Evolutionary conservation across 1,140 invertebrate genomes (phyloP).

Genomic region (Brachionus plicatilis): DNA sequence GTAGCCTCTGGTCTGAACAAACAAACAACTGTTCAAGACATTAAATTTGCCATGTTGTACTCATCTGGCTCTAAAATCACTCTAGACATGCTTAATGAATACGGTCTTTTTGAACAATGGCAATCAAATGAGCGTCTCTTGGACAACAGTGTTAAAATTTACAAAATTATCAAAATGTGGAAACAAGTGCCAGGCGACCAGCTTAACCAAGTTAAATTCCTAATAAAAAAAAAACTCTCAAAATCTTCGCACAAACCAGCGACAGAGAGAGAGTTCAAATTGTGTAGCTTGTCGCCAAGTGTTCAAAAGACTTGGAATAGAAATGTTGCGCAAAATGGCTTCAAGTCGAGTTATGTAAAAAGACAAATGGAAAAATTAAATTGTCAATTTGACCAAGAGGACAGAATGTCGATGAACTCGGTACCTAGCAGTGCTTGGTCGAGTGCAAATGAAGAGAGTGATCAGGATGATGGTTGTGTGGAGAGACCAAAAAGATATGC

Average conservation of each 20-base stretch:
- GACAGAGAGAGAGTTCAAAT: neutral
- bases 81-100: neutral
- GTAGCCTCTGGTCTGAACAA: constrained; percentile 11
- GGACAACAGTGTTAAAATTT: constrained; percentile 20
- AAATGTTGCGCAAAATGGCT: neutral
- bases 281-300: neutral
- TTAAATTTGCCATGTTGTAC: constrained; percentile 36
- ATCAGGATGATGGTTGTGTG: neutral
- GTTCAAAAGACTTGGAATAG: neutral
- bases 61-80: neutral
- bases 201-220: constrained; percentile 11
- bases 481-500: neutral
- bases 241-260: neutral
- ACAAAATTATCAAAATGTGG: constrained; percentile 37
- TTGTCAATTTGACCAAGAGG: neutral
- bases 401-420: neutral
- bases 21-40: constrained; percentile 19
- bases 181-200: constrained; percentile 24
- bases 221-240: neutral
- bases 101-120: constrained; percentile 36
- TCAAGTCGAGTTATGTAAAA: neutral
- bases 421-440: neutral
- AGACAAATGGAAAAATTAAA: constrained; percentile 27
- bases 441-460: neutral
- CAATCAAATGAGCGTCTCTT: constrained; percentile 34